Conservation (phyloP, 1,140 invertebrate genomes). For the Anadara kagoshimensis region DNA sequence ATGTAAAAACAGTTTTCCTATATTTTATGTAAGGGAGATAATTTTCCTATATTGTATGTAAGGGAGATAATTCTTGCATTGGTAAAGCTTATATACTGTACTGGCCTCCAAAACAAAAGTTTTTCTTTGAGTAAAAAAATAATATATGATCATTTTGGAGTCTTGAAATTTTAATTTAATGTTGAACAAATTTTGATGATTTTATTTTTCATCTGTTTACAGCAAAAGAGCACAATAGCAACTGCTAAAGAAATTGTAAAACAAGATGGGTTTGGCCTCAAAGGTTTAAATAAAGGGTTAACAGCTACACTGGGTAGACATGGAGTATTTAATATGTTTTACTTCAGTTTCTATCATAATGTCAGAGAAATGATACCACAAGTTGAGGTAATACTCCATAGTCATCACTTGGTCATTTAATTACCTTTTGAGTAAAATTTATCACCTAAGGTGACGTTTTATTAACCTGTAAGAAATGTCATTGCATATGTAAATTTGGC, state of each 20-base stretch:
- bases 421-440: too few relatives aligned
- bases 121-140: too few relatives aligned
- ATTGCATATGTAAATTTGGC: too few relatives aligned
- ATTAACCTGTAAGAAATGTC: too few relatives aligned
- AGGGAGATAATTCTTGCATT: too few relatives aligned
- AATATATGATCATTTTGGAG: too few relatives aligned
- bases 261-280: constrained; percentile 83
- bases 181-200: background rate
- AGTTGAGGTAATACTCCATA: constrained; percentile 76
- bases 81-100: too few relatives aligned
- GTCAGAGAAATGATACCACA: constrained; percentile 86
- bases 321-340: constrained; percentile 93
- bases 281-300: constrained; percentile 90
- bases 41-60: too few relatives aligned
- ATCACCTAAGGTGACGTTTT: too few relatives aligned
- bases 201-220: constrained; percentile 25
- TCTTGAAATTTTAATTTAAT: background rate
- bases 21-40: too few relatives aligned
- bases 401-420: background rate
- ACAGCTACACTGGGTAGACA: constrained; percentile 90
- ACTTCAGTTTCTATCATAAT: constrained; percentile 96
- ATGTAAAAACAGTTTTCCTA: too few relatives aligned
- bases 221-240: constrained; percentile 83
- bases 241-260: constrained; percentile 87
- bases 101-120: too few relatives aligned